A percentile compares a stretch with the other conserved stretches of the same genome.
phyloP scores from a whole-genome alignment of 2,797 vertebrate genomes.

The Chanos chanos region DNA sequence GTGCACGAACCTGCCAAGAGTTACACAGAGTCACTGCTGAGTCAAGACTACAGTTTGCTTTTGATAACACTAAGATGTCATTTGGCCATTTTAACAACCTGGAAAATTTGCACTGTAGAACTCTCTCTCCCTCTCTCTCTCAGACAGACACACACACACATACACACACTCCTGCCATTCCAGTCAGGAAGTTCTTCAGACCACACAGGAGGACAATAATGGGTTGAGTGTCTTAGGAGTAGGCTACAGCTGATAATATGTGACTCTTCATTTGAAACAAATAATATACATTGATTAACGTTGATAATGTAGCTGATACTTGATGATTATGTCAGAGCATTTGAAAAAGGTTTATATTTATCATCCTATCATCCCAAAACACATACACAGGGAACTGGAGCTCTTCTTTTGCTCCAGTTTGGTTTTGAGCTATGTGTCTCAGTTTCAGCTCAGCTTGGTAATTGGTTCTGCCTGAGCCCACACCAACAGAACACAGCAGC shows the following conservation, averaged over 20 bases:
- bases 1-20: conserved; percentile 68
- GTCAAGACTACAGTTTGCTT: too few species aligned
- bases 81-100: too few species aligned
- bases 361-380: too few species aligned
- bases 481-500: conserved; percentile 39
- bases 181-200: neutral
- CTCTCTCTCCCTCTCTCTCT: neutral
- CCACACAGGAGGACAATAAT: neutral
- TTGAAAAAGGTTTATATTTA: too few species aligned
- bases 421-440: conserved; percentile 8
- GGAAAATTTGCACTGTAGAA: too few species aligned
- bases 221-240: too few species aligned
- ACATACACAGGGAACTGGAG: neutral
- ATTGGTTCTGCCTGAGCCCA: conserved; percentile 55
- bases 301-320: too few species aligned
- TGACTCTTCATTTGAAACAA: too few species aligned
- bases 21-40: neutral
- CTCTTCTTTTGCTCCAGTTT: neutral
- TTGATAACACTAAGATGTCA: too few species aligned
- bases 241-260: too few species aligned
- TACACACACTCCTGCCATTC: neutral
- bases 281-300: too few species aligned
- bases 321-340: too few species aligned
- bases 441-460: conserved; percentile 46
- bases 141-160: neutral